Percentiles rank a stretch among this genome's conserved stretches.
Evolutionary conservation across 1,140 invertebrate species (phyloP).

Genomic region (Holcopasites calliopsidis): DNA sequence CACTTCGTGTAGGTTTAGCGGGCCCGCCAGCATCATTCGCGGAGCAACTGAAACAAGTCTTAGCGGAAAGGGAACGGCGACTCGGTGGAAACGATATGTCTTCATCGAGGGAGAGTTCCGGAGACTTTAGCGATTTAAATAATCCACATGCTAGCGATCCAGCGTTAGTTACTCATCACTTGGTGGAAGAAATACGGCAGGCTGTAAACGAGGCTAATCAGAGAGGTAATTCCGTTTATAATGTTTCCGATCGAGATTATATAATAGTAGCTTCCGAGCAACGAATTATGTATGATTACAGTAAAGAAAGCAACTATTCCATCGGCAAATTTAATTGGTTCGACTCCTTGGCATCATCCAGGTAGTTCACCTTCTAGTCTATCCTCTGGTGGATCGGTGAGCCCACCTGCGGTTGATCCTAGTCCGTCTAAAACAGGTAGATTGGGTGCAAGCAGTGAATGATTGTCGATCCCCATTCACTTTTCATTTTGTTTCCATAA

Average conservation of each 20-base stretch:
- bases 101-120: slow-evolving; percentile 83
- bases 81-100: slow-evolving; percentile 79
- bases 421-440: slow-evolving; percentile 76
- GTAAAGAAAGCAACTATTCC: slow-evolving; percentile 84
- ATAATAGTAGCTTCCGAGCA: background rate
- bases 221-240: slow-evolving; percentile 82
- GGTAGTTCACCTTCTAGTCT: slow-evolving; percentile 83
- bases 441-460: background rate
- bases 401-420: slow-evolving; percentile 77
- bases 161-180: slow-evolving; percentile 84
- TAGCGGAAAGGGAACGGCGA: slow-evolving; percentile 87
- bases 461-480: background rate
- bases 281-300: slow-evolving; percentile 54
- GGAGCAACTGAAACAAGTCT: slow-evolving; percentile 90
- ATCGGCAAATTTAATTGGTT: slow-evolving; percentile 75
- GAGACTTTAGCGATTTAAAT: slow-evolving; percentile 83
- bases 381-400: slow-evolving; percentile 81
- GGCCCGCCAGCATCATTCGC: slow-evolving; percentile 87
- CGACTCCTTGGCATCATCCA: slow-evolving; percentile 74
- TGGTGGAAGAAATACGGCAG: slow-evolving; percentile 90
- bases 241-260: background rate
- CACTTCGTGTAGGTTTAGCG: slow-evolving; percentile 54
- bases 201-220: slow-evolving; percentile 91
- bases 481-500: background rate
- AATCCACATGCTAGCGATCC: slow-evolving; percentile 79